Evolutionary conservation across 1,140 invertebrate species (phyloP).

Genomic region (Anastatus disparis): DNA sequence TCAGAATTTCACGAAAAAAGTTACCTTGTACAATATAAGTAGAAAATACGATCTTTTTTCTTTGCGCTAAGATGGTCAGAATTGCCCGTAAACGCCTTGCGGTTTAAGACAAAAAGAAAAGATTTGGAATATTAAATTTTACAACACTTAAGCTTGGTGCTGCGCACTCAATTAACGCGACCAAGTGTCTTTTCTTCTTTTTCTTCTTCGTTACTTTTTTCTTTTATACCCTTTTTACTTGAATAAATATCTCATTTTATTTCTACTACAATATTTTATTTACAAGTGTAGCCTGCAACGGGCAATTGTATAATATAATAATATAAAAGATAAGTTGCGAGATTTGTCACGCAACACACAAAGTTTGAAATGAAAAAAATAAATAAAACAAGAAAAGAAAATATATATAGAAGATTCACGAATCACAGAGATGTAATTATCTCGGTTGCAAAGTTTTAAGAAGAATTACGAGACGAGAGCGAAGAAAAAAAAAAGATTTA

Average conservation of each 20-base stretch:
- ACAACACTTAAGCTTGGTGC: constrained; percentile 8
- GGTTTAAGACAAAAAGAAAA: too few species aligned
- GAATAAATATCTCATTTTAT: constrained; percentile 24
- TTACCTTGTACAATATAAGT: too few species aligned
- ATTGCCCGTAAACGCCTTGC: constrained; percentile 1
- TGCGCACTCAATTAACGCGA: constrained; percentile 13
- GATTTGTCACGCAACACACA: background rate
- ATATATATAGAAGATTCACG: too few species aligned
- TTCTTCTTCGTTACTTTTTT: too few species aligned
- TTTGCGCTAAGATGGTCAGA: background rate
- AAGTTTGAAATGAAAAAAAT: too few species aligned
- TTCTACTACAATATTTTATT: constrained; percentile 25
- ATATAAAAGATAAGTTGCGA: background rate
- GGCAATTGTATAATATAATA: background rate
- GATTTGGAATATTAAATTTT: constrained; percentile 16
- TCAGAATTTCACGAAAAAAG: too few species aligned
- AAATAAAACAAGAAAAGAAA: too few species aligned
- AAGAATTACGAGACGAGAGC: constrained; percentile 41
- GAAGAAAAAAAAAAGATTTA: constrained; percentile 1
- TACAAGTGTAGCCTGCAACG: constrained; percentile 15
- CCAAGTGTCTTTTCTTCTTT: too few species aligned
- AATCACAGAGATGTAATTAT: background rate
- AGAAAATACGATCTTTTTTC: constrained; percentile 6
- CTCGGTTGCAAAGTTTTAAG: constrained; percentile 26
- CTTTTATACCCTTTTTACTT: too few species aligned